Conservation (phyloP, 2,797 vertebrate genomes). For the Falco biarmicus region DNA sequence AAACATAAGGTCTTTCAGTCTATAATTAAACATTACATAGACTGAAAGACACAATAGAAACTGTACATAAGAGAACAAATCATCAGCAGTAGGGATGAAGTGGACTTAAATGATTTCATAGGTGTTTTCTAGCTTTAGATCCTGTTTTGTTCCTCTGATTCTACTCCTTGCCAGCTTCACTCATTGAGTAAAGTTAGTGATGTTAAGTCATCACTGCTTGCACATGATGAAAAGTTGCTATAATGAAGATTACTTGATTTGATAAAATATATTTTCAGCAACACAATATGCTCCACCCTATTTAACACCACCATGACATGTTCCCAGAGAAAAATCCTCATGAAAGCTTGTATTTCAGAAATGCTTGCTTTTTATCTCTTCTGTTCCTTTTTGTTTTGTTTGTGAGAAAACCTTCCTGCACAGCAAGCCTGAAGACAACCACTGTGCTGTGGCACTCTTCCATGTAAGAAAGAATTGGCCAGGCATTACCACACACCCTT, state of each 20-base stretch:
- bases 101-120: neutral
- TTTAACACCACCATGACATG: neutral
- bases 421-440: neutral
- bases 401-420: neutral
- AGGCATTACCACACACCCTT: neutral
- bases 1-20: neutral
- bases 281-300: neutral
- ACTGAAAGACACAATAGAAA: neutral
- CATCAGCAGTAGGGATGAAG: neutral
- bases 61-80: neutral
- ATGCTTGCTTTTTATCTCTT: neutral
- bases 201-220: slow-evolving; percentile 8
- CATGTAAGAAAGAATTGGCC: neutral
- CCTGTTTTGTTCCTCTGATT: slow-evolving; percentile 3
- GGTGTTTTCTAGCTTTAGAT: slow-evolving; percentile 16
- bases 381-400: neutral
- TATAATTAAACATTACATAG: neutral
- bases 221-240: neutral
- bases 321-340: neutral
- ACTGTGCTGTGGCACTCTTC: slow-evolving; percentile 5
- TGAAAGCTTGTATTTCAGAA: slow-evolving; percentile 8
- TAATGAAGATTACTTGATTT: neutral
- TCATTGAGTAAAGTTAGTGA: neutral
- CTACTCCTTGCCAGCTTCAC: neutral
- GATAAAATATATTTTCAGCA: slow-evolving; percentile 32